Evolutionary conservation across 2,888 invertebrate genomes (phyloP).

Genomic region (Cancer borealis): DNA sequence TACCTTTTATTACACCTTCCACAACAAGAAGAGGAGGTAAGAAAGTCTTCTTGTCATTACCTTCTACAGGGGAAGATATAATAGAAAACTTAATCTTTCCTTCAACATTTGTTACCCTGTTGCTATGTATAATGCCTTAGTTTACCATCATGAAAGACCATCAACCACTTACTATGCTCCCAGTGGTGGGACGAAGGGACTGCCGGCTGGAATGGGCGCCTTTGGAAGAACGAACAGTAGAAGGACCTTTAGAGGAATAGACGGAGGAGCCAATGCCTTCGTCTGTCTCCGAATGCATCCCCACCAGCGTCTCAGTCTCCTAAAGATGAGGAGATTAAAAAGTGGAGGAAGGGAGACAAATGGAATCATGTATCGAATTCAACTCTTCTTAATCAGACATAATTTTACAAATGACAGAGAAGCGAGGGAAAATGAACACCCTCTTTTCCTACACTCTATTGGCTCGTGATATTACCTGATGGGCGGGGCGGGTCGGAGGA

Average conservation of each 20-base stretch:
- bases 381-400: no score
- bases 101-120: no score
- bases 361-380: neutral
- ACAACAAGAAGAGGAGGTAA: no score
- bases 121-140: no score
- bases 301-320: slow-evolving; percentile 59
- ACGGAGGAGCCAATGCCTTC: slow-evolving; percentile 67
- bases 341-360: neutral
- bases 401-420: neutral
- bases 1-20: neutral
- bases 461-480: neutral
- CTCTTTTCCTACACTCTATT: neutral
- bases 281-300: slow-evolving; percentile 48
- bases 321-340: neutral
- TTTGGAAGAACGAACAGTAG: neutral
- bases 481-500: neutral
- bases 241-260: slow-evolving; percentile 51
- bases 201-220: neutral
- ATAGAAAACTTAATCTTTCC: no score
- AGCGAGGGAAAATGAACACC: neutral
- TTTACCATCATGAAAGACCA: neutral
- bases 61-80: no score
- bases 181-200: neutral
- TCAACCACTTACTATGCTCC: neutral
- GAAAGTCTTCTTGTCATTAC: no score